Evolutionary conservation across 2,113 vertebrate genomes (phyloP), one percentile per base, ranked within the genome.

Genomic region (Maccullochella peelii): DNA sequence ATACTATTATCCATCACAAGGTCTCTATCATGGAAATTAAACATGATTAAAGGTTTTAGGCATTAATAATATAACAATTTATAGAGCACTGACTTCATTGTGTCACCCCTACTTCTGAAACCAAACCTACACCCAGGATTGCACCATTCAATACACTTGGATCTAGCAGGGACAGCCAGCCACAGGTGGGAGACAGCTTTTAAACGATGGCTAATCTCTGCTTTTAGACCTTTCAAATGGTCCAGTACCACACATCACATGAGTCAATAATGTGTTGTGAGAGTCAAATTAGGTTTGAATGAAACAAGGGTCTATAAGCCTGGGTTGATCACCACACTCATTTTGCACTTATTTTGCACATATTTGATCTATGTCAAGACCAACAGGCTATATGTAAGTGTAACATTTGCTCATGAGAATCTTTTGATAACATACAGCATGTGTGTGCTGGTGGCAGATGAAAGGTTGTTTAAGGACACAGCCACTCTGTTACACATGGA

Each of bases 401-500:
- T 23, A 42, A 14, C 8, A 36, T 58, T 77, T 27, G 44, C 20
- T 54, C 12, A 18, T 44, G 18, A 49, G 4, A 63, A 62, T 54
- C 54, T 67, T 52, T 21, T 23, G 21, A 69, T 70, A 47, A 63
- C 40, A 62, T 30, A 52, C 36, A 65, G 14, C 10, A n/a, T 49
- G 62, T 38, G 55, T 57, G 59, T 33, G 67, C 18, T 25, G 69
- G 23, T 11, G 44, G 54, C 30, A 71, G 65, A 74, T 36, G 23
- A 74, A 10, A 57, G 58, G 78, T 55, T 18, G 8, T 30, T 42
- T 44, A 27, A 75, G 80, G 73, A 76, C 49, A 76, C 40, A 57
- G 40, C 1, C 81, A 63, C 58, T 62, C 40, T 73, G 84, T 81
- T 61, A 79, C 84, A 50, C 68, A 77, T 40, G 74, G 77, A 74